Evolutionary conservation across 2,113 vertebrate species (phyloP).

Genomic region (Platanista minor): DNA sequence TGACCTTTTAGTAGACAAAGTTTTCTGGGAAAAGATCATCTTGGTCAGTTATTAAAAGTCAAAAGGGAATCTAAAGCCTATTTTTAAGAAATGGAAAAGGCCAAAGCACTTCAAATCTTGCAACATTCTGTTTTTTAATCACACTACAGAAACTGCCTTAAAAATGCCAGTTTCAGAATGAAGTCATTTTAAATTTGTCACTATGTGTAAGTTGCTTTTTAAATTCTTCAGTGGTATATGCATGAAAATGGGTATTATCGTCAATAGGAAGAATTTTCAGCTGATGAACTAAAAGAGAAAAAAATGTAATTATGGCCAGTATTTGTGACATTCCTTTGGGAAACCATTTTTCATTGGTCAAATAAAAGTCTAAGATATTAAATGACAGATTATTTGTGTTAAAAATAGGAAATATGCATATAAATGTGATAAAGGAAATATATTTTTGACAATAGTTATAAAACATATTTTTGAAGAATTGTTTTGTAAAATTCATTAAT

Average conservation of each 20-base stretch:
- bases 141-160: not conserved
- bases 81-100: slow-evolving; percentile 61
- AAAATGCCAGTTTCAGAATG: slow-evolving; percentile 36
- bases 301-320: not conserved
- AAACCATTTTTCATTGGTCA: not conserved
- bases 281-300: not conserved
- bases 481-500: not conserved
- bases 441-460: not conserved
- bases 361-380: not conserved
- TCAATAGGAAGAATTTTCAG: not conserved
- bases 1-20: slow-evolving; percentile 36
- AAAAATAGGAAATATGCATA: not conserved
- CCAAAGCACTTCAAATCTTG: slow-evolving; percentile 50
- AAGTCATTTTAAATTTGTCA: slow-evolving; percentile 26
- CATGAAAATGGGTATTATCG: not conserved
- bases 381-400: not conserved
- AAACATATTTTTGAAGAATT: not conserved
- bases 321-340: not conserved
- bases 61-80: slow-evolving; percentile 40
- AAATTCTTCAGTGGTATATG: not conserved
- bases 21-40: slow-evolving; percentile 41
- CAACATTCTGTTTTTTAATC: slow-evolving; percentile 2
- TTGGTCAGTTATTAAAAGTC: slow-evolving; percentile 55
- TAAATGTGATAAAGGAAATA: not conserved
- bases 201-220: not conserved